phyloP scores from a whole-genome alignment of 2,113 vertebrate genomes.

The Prionailurus viverrinus region DNA sequence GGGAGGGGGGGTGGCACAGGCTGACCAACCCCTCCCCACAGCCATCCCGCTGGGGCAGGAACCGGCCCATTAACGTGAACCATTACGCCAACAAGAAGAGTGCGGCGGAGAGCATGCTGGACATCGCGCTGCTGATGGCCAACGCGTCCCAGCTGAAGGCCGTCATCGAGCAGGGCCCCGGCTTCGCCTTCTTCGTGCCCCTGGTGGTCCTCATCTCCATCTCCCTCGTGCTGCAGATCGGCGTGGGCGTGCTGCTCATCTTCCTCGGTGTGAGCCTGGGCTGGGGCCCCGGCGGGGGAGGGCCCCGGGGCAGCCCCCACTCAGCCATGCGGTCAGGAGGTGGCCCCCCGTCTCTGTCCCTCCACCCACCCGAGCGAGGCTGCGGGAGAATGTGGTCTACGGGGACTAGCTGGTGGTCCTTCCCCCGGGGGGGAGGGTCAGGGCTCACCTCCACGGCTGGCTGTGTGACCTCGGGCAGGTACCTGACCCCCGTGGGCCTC shows the following conservation, averaged over 20 bases:
- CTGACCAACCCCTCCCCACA: constrained; percentile 67
- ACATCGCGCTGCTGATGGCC: constrained; percentile 97
- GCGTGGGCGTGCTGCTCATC: constrained; percentile 96
- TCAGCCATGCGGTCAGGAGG: not conserved
- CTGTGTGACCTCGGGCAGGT: not conserved
- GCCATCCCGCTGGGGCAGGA: constrained; percentile 33
- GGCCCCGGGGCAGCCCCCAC: not conserved
- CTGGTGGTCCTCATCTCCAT: constrained; percentile 94
- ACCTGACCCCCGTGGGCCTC: not conserved
- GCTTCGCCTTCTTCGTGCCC: constrained; percentile 91
- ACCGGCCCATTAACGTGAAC: constrained; percentile 93
- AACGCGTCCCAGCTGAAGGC: constrained; percentile 98
- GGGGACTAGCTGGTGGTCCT: not conserved
- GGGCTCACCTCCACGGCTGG: not conserved
- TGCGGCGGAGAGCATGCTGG: constrained; percentile 97
- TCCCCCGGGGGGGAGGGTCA: not conserved
- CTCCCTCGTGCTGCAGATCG: constrained; percentile 93
- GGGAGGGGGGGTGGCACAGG: not conserved
- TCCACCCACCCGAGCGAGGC: not conserved
- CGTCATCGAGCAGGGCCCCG: constrained; percentile 92
- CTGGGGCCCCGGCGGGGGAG: not conserved
- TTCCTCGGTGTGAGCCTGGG: constrained; percentile 92
- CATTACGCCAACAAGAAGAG: constrained; percentile 99
- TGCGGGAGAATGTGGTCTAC: not conserved
- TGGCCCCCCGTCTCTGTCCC: not conserved